Conservation (phyloP, 2,888 invertebrate species). For the Chirona hameri region DNA sequence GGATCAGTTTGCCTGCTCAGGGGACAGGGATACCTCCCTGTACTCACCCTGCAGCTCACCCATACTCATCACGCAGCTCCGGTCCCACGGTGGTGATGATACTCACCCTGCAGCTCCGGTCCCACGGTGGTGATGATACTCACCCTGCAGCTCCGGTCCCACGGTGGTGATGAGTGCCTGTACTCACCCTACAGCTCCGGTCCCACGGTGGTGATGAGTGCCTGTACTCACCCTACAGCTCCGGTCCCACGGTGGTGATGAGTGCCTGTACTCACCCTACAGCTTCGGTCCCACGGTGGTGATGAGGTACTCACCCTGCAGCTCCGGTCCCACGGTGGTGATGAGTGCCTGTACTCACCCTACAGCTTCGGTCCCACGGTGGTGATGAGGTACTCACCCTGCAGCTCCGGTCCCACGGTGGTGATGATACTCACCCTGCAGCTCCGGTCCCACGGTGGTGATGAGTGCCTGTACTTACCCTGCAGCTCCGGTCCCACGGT, state of each 20-base stretch:
- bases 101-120: constrained; percentile 96
- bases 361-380: constrained; percentile 97
- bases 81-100: constrained; percentile 98
- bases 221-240: no score
- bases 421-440: constrained; percentile 99
- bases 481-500: constrained; percentile 97
- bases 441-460: constrained; percentile 95
- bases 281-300: constrained; percentile 98
- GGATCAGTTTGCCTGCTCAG: no score
- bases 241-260: constrained; percentile 97
- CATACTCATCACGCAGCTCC: constrained; percentile 69
- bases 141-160: constrained; percentile 97
- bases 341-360: no score
- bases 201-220: constrained; percentile 95
- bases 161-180: constrained; percentile 97
- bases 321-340: constrained; percentile 95
- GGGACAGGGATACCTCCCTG: no score
- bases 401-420: constrained; percentile 95
- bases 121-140: constrained; percentile 98
- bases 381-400: constrained; percentile 96
- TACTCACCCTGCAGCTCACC: constrained; percentile 46
- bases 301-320: constrained; percentile 96
- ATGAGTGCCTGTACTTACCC: no score
- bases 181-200: constrained; percentile 98
- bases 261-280: no score